Base-by-base conservation (phyloP, 2,113 vertebrate species). In the Hyla sarda region DNA sequence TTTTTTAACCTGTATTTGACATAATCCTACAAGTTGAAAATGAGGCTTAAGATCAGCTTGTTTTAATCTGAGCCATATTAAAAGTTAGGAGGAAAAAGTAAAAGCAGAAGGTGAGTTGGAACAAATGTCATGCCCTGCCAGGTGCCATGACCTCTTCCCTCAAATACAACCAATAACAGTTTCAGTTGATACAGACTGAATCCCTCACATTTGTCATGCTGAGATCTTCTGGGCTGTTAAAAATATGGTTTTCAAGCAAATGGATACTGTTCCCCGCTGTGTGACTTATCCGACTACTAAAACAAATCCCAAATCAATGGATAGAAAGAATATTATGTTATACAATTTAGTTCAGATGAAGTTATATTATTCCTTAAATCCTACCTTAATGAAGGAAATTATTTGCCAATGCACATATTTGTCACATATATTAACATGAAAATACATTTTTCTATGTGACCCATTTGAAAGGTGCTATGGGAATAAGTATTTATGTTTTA, bases 1-100 rank as follows among this genome's bases (percentile, higher is more conserved):
- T 91, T 50, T 88, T 72, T 41, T 41, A 80, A 90, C 84, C 48
- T 83, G 80, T 25, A 86, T 90, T 88, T 90, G 88, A 92, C 90
- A 87, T 47, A 90, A 85, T 91, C 87, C 87, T 84, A 91, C 83
- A 87, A 23, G 88, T 89, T 84, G 76, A 89, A 87, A 92, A 90
- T 89, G 88, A 87, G 80, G 88, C 52, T 89, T 86, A 90, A 89
- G 75, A 80, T 82, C 32, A 88, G 78, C 85, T 82, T 88, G 76
- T 56, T 89, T 86, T 11, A 81, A 82, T 77, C 77, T 23, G 88
- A 82, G 30, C 12, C 37, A 78, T 87, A 77, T 80, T 88, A 88
- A 74, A 85, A 82, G 32, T 25, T 12, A 58, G 19, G 5, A n/a
- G 73, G 30, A 80, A 86, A 47, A 72, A 65, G 73, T 83, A 83